Percentiles rank a stretch among this genome's conserved stretches.
These are phyloP conservation scores for Drosophila paulistorum DNA, from an alignment of 1,140 invertebrate species.

Conservation along the genomic window DNA sequence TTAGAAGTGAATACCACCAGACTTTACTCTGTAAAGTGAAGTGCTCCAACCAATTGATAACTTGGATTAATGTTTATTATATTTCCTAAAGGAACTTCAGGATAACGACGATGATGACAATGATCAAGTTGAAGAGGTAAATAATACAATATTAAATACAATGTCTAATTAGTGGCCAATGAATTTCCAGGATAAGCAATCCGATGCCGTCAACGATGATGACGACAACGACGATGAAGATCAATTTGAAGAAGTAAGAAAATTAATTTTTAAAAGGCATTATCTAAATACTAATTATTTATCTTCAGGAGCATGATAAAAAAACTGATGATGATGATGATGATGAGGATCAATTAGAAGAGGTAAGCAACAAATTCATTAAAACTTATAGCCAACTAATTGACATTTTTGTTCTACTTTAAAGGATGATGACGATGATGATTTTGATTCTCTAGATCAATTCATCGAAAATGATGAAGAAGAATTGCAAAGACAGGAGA, in stretches of 20 bases:
- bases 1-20: no score
- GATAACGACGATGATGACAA: slow-evolving; percentile 7
- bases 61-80: not conserved
- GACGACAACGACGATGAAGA: not conserved
- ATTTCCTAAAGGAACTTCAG: not conserved
- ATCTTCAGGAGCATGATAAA: slow-evolving; percentile 4
- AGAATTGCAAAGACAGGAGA: slow-evolving; percentile 48
- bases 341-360: slow-evolving; percentile 12
- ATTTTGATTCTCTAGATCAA: slow-evolving; percentile 76
- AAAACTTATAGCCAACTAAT: not conserved
- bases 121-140: not conserved
- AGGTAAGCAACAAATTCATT: not conserved
- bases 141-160: not conserved
- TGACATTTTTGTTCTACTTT: not conserved
- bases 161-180: not conserved
- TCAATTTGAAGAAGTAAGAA: slow-evolving; percentile 11
- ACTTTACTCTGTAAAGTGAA: no score
- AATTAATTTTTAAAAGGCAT: not conserved
- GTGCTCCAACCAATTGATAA: not conserved
- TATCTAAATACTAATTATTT: not conserved
- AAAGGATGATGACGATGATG: slow-evolving; percentile 45
- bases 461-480: slow-evolving; percentile 82
- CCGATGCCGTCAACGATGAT: not conserved
- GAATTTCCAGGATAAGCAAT: not conserved
- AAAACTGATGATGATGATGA: slow-evolving; percentile 32